Percentiles rank a stretch among this genome's conserved stretches.
phyloP scores from a whole-genome alignment of 2,113 vertebrate species.

The Piaya cayana region DNA sequence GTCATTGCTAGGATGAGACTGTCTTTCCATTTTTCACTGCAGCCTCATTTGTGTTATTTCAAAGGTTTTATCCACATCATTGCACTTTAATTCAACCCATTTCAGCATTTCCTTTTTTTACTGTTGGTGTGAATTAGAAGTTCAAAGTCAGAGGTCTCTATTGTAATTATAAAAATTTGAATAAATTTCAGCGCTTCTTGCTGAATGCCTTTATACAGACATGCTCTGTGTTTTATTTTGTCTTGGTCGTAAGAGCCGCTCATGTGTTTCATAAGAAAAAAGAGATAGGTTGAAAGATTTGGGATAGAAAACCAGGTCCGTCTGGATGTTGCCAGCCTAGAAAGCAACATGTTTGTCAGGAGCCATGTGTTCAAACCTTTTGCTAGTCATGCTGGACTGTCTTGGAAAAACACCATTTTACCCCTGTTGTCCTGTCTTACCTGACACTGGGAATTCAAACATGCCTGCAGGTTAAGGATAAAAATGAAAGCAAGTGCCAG shows the following conservation, averaged over 20 bases:
- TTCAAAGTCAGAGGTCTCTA: conserved; percentile 55
- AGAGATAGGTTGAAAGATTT: neutral
- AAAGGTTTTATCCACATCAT: conserved; percentile 31
- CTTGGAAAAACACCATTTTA: neutral
- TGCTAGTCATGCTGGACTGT: neutral
- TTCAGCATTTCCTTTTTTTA: conserved; percentile 63
- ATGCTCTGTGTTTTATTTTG: neutral
- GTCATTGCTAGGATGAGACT: conserved; percentile 17
- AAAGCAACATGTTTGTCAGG: neutral
- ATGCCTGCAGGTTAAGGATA: neutral
- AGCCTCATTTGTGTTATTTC: neutral
- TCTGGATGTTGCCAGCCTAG: neutral
- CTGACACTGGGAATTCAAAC: neutral
- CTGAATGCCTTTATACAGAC: conserved; percentile 14
- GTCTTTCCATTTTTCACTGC: neutral
- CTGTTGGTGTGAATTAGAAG: conserved; percentile 70
- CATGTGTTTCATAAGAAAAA: neutral
- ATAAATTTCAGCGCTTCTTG: conserved; percentile 65
- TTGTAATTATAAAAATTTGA: conserved; percentile 66
- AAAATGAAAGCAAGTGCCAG: neutral
- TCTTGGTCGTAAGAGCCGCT: neutral
- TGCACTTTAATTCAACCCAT: conserved; percentile 75
- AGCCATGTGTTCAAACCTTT: neutral
- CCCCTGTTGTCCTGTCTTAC: neutral
- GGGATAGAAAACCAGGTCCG: neutral